Base-by-base conservation (phyloP, 2,113 vertebrate species). In the Ptychochromis oligacanthus region DNA sequence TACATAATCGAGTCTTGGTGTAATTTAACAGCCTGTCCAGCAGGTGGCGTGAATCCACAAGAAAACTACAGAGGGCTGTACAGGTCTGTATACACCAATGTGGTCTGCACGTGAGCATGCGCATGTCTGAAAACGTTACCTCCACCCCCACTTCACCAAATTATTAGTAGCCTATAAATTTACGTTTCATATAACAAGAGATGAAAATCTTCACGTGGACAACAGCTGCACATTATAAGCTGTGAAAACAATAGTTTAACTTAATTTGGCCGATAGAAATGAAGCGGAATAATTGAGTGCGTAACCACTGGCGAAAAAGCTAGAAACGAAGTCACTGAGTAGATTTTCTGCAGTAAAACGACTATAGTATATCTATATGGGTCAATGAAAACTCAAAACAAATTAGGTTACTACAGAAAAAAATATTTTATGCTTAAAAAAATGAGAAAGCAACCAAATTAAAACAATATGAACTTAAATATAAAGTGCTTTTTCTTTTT, bases 21-120 rank as follows among this genome's bases (percentile, higher is more conserved):
- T 82, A 92, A 61, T 83, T 38, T 0, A 2, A 2, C 1, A 1
- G 3, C 3, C 0, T 36, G 34, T 49, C 92, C 93, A 84, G 62
- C 77, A 92, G 90, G 22, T 83, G 91, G 77, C 75, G n/a, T 0
- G 0, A 36, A 40, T 52, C 4, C 4, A 78, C 77, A 67, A 86
- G 52, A 59, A n/a, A 82, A 59, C 49, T 1, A 4, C 14, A 34
- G 13, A 31, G 15, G n/a, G n/a, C 12, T 0, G 11, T 57, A 2
- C 26, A 12, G 1, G 28, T 60, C 61, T 43, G 20, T 1, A 12
- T 0, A n/a, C 31, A 5, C 10, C 38, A 38, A 36, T 77, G 58
- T 62, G 61, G n/a, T 5, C 7, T 60, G 17, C 62, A 83, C 74
- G 57, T 86, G 85, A 80, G 59, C 31, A 6, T 11, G 58, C 65